Evolutionary conservation across 2,113 vertebrate species (phyloP).

Genomic region (Athene noctua): DNA sequence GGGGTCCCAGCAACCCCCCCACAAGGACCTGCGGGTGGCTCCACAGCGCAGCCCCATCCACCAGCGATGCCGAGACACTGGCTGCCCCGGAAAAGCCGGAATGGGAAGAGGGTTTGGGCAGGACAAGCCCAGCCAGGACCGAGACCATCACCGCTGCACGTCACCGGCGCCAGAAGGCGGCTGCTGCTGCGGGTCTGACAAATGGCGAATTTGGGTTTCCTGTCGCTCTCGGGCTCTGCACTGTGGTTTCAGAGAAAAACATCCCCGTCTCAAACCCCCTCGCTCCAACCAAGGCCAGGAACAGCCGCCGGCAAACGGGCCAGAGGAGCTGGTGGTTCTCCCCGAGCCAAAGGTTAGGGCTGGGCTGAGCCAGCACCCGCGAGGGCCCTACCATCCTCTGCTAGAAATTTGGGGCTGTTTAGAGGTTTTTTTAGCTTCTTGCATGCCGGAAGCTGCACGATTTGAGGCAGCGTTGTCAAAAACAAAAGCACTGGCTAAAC

Average conservation of each 20-base stretch:
- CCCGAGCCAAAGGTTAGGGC: fast-evolving
- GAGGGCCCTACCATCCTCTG: fast-evolving
- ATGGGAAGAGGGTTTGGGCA: not conserved
- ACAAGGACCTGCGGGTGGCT: not conserved
- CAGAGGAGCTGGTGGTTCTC: fast-evolving
- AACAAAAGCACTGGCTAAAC: not conserved
- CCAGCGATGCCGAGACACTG: fast-evolving
- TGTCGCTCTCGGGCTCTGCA: not conserved
- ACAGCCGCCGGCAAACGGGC: fast-evolving
- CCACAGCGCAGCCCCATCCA: too few relatives aligned
- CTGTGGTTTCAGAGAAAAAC: not conserved
- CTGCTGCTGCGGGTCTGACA: not conserved
- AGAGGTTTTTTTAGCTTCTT: not conserved
- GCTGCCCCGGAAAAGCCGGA: fast-evolving
- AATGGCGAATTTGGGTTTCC: not conserved
- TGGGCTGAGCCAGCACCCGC: fast-evolving
- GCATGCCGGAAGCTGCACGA: fast-evolving
- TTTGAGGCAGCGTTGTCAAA: too few relatives aligned
- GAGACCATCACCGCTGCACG: fast-evolving
- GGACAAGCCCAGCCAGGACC: too few relatives aligned
- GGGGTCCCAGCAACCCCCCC: not conserved
- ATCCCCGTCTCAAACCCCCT: not conserved
- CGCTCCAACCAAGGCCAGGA: not conserved
- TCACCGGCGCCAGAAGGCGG: not conserved
- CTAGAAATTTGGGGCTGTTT: not conserved